These are phyloP conservation scores for Agrochola lota DNA, from an alignment of 2,888 invertebrate genomes.

Conservation along the genomic window DNA sequence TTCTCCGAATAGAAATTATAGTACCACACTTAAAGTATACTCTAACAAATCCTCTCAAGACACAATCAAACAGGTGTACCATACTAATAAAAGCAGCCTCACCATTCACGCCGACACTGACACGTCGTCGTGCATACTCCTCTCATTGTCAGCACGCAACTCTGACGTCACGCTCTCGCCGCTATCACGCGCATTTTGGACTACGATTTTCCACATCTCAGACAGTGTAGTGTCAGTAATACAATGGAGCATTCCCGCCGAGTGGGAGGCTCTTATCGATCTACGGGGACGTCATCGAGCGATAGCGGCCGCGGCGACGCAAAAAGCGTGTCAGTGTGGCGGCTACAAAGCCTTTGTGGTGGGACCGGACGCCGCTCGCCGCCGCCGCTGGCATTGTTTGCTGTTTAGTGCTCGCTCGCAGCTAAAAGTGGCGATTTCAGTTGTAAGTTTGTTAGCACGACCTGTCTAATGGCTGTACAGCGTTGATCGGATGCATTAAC, in stretches of 20 bases:
- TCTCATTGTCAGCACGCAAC: conserved; percentile 69
- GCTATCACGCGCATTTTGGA: conserved; percentile 82
- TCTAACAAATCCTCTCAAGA: conserved; percentile 36
- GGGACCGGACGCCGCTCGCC: conserved; percentile 87
- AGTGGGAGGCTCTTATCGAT: conserved; percentile 90
- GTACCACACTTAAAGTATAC: not conserved
- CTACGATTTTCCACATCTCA: conserved; percentile 88
- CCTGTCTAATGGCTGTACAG: conserved; percentile 68
- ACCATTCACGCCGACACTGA: conserved; percentile 60
- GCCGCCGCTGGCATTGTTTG: conserved; percentile 86
- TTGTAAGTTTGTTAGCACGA: conserved; percentile 74
- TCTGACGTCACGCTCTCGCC: conserved; percentile 69
- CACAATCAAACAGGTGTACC: conserved; percentile 58
- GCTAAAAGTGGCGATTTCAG: conserved; percentile 87
- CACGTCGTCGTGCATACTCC: conserved; percentile 61
- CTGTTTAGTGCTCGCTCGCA: conserved; percentile 85
- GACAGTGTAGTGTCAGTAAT: conserved; percentile 87
- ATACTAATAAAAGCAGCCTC: conserved; percentile 62
- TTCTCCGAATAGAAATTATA: not conserved
- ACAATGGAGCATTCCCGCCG: conserved; percentile 89
- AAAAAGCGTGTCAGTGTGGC: conserved; percentile 90
- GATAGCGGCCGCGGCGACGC: conserved; percentile 87
- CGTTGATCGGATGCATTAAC: conserved; percentile 50
- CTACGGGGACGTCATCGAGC: conserved; percentile 89
- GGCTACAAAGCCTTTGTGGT: conserved; percentile 88